Base-by-base conservation (phyloP, 2,888 invertebrate genomes). In the Apoda limacodes region DNA sequence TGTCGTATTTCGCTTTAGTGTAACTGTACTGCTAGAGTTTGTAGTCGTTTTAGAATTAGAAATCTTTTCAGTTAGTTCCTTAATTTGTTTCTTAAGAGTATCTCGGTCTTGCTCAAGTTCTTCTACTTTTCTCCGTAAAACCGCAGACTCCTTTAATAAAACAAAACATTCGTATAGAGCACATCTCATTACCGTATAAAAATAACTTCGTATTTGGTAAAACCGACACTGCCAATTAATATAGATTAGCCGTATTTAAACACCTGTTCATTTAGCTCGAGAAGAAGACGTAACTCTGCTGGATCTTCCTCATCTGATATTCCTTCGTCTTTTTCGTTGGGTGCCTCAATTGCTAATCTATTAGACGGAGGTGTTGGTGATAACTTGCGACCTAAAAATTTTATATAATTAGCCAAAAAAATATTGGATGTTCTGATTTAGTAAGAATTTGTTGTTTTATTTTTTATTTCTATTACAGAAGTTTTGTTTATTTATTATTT, bases 211-310 rank as follows among this genome's bases (percentile, higher is more conserved):
- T n/a, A n/a, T n/a, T n/a, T n/a, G n/a, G n/a, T n/a, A n/a, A n/a
- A n/a, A n/a, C n/a, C n/a, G n/a, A n/a, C n/a, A n/a, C n/a, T n/a
- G n/a, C n/a, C n/a, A n/a, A n/a, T 9, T 9, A 17, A 20, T 3
- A 10, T 22, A 25, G 11, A 14, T 22, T 17, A 7, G 5, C n/a
- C n/a, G 25, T 27, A 13, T 12, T 22, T 15, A 9, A 31, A 30
- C 63, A 85, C 86, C 81, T 93, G 93, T 68, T 95, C 95, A 57
- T 92, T 91, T 26, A 95, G 82, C 66, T 95, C 95, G 29, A 96
- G 75, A 44, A 95, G 87, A 22, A 95, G 82, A 52, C 92, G 87
- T 35, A 95, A 69, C 63, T 95, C 94, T 11, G 90, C 86, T 9
- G 89, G 87, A 67, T 93, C 92, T 48, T 93, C 93, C 53, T 89